A percentile compares a stretch with the other conserved stretches of the same genome.
These are phyloP conservation scores for Noctua pronuba DNA, from an alignment of 2,888 invertebrate species.

Conservation along the genomic window DNA sequence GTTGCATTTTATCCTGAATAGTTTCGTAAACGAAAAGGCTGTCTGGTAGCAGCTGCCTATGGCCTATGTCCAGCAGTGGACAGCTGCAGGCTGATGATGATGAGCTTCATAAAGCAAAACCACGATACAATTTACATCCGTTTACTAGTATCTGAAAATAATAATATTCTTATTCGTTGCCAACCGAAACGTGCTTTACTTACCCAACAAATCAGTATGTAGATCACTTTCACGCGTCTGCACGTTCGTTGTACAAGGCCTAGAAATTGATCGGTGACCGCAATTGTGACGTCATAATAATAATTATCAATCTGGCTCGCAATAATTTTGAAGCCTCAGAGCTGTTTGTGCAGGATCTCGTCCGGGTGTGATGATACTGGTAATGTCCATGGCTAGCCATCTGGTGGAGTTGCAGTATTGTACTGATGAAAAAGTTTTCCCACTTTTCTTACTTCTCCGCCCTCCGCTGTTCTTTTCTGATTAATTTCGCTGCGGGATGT, in stretches of 20 bases:
- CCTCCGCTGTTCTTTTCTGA: background rate
- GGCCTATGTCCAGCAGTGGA: background rate
- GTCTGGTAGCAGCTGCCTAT: background rate
- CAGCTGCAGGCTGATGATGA: too few relatives aligned
- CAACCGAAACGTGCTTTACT: constrained; percentile 1
- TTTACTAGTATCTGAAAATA: background rate
- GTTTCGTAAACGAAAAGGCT: background rate
- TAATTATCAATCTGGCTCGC: background rate
- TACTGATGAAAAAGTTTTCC: background rate
- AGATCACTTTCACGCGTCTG: constrained; percentile 46
- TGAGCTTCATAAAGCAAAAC: too few relatives aligned
- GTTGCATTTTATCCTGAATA: background rate
- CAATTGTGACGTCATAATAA: constrained; percentile 32
- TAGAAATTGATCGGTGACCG: constrained; percentile 54
- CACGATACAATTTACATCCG: too few relatives aligned
- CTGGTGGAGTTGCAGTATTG: background rate
- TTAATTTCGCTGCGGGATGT: background rate
- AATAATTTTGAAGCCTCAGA: background rate
- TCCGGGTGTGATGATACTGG: background rate
- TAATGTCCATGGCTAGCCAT: background rate
- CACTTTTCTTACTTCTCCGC: background rate
- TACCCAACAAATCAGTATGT: constrained; percentile 7
- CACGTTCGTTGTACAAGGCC: constrained; percentile 44
- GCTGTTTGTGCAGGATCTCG: background rate
- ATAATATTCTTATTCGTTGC: constrained; percentile 1